Evolutionary conservation across 2,113 vertebrate species (phyloP).

Genomic region (Nanorana parkeri): DNA sequence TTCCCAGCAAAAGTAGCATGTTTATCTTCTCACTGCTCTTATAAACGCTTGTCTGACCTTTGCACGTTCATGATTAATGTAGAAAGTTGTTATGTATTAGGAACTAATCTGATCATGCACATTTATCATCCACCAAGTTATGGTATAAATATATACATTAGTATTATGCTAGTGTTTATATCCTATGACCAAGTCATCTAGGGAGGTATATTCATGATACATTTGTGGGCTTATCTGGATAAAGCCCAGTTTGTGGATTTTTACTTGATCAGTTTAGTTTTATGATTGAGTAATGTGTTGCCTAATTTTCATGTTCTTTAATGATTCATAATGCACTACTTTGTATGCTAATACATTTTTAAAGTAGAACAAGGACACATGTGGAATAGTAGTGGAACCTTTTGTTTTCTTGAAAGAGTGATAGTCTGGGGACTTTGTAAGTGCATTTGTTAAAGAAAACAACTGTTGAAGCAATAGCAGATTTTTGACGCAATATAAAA

Average conservation of each 20-base stretch:
- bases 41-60: slow-evolving; percentile 50
- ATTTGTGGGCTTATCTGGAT: slow-evolving; percentile 24
- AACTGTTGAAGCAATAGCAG: too few species aligned
- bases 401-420: too few species aligned
- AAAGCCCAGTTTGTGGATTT: slow-evolving; percentile 1
- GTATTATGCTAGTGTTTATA: slow-evolving; percentile 53
- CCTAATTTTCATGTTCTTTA: too few species aligned
- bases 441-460: too few species aligned
- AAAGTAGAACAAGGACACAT: too few species aligned
- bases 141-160: slow-evolving; percentile 58
- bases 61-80: slow-evolving; percentile 45
- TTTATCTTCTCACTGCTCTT: slow-evolving; percentile 55
- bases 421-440: too few species aligned
- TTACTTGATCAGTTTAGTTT: not conserved
- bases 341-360: too few species aligned
- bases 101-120: slow-evolving; percentile 53
- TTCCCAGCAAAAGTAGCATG: slow-evolving; percentile 52
- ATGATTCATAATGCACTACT: too few species aligned
- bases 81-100: slow-evolving; percentile 57
- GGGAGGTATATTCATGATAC: slow-evolving; percentile 47
- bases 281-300: too few species aligned
- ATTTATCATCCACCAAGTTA: slow-evolving; percentile 55
- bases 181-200: slow-evolving; percentile 43
- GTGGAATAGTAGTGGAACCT: too few species aligned
- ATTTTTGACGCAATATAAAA: too few species aligned